Evolutionary conservation across 2,888 invertebrate species (phyloP), one percentile per base, ranked within the genome.

Genomic region (Synergus laeviventris): DNA sequence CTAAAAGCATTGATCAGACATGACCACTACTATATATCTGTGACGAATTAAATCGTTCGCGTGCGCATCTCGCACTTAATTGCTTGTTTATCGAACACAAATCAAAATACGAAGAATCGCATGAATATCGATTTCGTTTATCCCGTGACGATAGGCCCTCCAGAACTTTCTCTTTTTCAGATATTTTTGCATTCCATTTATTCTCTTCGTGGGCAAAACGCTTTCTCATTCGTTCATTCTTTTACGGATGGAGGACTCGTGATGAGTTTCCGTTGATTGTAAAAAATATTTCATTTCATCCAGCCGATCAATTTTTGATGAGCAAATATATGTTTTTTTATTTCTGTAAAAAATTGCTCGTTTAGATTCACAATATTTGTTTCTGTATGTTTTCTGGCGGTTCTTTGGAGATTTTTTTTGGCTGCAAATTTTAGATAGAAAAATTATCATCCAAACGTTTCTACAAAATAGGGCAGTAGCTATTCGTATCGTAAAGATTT

Each of bases 121-220:
- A 62, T 61, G 36, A 62, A 45, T 66, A 66, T 66, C 66, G 24
- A 66, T 66, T 66, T 66, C 45, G 24, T 66, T 66, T 45, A 45
- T 49, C 24, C 45, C 31, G 45, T 31, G 16, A 21, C 11, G 64
- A 39, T 64, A 42, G 38, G 16, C 24, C 42, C 66, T 45, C 42
- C 24, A 7, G 21, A 24, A 42, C 66, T 66, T 45, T 66, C 45
- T 66, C 16, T 31, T 45, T 49, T 45, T 24, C 42, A 45, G 16
- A 45, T 42, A 45, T 31, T 45, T 45, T 66, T 66, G 42, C 24
- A 66, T 14, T 66, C 9, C 4, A 66, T 9, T 66, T 66, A 9
- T 45, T 66, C 64, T 62, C 18, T 49, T 16, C 16, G 12, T 16
- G 16, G 45, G 54, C 18, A 54, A 11, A 54, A 18, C 11, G 54